Base-by-base conservation (phyloP, 2,113 vertebrate species). In the Thymallus thymallus region DNA sequence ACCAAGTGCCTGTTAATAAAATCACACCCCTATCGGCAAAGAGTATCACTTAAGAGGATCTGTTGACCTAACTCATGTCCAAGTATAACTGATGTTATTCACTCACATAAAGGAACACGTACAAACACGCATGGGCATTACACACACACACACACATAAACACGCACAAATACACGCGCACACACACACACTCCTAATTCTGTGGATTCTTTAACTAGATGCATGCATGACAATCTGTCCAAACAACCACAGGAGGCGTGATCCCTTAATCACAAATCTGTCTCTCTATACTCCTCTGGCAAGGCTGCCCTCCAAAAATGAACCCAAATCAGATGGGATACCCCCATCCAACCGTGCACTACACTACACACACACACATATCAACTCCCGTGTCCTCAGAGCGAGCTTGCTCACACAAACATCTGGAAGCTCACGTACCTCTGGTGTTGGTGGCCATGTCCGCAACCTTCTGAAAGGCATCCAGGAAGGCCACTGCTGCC, bases 401-500 rank as follows among this genome's bases (percentile, higher is more conserved):
- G 64, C 72, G 46, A 56, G 64, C 72, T 30, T n/a, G 41, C n/a
- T 22, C 20, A 6, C 72, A 68, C 45, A 32, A 26, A 70, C 48
- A 45, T 22, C 55, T 12, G 22, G 12, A 58, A n/a, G 63, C 20
- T 29, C 30, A 66, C 93, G 80, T 92, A 99, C 98, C 98, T 96
- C 98, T 91, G 32, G 98, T 97, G 93, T 98, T 99, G 91, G 97
- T 99, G 48, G 97, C 98, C 97, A 99, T 98, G 87, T 99, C 98
- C 0, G 97, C 97, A 90, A 99, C 97, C 93, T 97, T 99, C 93
- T 99, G 98, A 93, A 99, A 99, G 84, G 98, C 97, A 85, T 99
- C 98, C 83, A 99, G 90, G 91, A 99, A 99, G 82, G 97, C 96
- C 73, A 97, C 97, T n/a, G 96, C 96, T 35, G 97, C 96, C 89